A percentile compares a stretch with the other conserved stretches of the same genome.
phyloP scores from a whole-genome alignment of 2,888 invertebrate species.

The Ophioninae sp. region DNA sequence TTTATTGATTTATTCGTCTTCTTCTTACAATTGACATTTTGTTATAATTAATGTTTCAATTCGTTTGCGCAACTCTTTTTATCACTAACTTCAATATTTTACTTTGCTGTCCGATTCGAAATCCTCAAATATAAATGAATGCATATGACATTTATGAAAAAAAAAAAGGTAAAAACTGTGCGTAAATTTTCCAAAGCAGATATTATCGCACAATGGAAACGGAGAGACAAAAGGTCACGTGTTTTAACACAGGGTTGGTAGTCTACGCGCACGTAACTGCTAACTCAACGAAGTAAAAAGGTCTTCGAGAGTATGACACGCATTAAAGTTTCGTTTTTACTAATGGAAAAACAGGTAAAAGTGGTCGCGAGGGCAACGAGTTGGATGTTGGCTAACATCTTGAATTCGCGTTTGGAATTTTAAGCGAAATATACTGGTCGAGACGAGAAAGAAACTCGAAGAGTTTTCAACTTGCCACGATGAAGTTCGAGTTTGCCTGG shows the following conservation, averaged over 20 bases:
- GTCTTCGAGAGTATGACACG: not conserved
- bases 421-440: constrained; percentile 4
- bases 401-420: constrained; percentile 36
- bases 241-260: not conserved
- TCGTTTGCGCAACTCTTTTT: too few species aligned
- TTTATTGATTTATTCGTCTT: too few species aligned
- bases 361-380: constrained; percentile 6
- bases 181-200: not conserved
- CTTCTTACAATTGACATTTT: too few species aligned
- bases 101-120: not conserved
- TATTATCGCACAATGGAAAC: not conserved
- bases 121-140: not conserved
- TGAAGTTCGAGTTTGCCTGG: not conserved
- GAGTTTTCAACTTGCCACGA: not conserved
- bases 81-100: not conserved
- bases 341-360: constrained; percentile 22
- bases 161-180: not conserved
- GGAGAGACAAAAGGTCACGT: constrained; percentile 13
- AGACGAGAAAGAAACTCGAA: constrained; percentile 12
- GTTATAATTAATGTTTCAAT: too few species aligned
- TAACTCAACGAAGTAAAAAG: not conserved
- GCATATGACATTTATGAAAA: not conserved
- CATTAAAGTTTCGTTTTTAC: constrained; percentile 20
- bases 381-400: constrained; percentile 34
- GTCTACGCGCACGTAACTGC: not conserved